Base-by-base conservation (phyloP, 2,113 vertebrate species). In the Apistogramma diplotaenia region DNA sequence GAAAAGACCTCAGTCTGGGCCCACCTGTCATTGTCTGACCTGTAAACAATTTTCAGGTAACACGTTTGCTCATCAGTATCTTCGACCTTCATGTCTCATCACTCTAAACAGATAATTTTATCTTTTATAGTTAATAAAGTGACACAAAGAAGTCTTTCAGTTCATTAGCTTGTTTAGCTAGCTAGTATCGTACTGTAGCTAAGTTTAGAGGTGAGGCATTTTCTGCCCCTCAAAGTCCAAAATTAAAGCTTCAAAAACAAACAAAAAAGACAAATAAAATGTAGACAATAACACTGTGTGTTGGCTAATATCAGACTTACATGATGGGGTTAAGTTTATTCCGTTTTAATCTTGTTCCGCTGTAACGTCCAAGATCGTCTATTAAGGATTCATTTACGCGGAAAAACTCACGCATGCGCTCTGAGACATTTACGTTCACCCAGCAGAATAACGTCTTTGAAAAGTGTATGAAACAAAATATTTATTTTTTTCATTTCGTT, bases 1-100 rank as follows among this genome's bases (percentile, higher is more conserved):
- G 86, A 13, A 83, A 96, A 95, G 12, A 84, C 78, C 2, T 55
- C 57, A 51, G 59, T 25, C 13, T 55, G 43, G 5, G 49, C 3
- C 62, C 18, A 19, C 13, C 12, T 56, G 35, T 40, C 35, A 1
- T 62, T 81, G 23, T 90, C 74, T 55, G 65, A 62, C 91, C 90
- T 94, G 18, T 21, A 19, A 61, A 84, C 8, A 33, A 21, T 11
- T 62, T 56, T 9, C 6, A 33, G 18, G 27, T 51, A 49, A 70
- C 62, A 49, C 19, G 15, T 27, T n/a, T n/a, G n/a, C 0, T 29
- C 43, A 0, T 62, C 0, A 10, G n/a, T n/a, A n/a, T n/a, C n/a
- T n/a, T n/a, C n/a, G n/a, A n/a, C n/a, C n/a, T n/a, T n/a, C n/a
- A n/a, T n/a, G 15, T 27, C 0, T 29, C 43, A 0, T 62, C 0